Evolutionary conservation across 2,113 vertebrate genomes (phyloP), one percentile per base, ranked within the genome.

Genomic region (Rhineura floridana): DNA sequence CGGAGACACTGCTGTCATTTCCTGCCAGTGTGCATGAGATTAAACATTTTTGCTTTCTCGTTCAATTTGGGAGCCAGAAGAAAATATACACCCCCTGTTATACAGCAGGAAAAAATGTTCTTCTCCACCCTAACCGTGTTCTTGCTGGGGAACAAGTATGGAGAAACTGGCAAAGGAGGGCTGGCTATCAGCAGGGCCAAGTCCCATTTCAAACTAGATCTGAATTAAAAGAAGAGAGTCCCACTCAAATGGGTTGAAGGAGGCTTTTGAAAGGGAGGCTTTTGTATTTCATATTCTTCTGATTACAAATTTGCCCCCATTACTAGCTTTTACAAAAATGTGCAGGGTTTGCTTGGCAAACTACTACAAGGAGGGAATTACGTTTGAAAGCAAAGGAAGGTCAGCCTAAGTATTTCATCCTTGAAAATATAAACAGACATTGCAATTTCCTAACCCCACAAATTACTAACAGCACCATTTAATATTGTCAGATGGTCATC

Each of bases 401-500:
- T 13, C 36, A 85, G 33, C 13, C 69, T 33, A 50, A 65, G 23
- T 36, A 79, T 90, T 94, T 93, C 70, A 91, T 91, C 87, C 0
- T 86, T 91, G 81, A 86, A 94, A 85, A 79, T 76, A 88, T 44
- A 93, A 94, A 94, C 92, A 95, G 93, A 93, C 63, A 88, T 79
- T 84, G 85, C 88, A 36, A 42, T 88, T 94, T 91, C 90, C 91
- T 93, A 95, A 92, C 89, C 89, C 85, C 90, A 82, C 52, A 3
- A 88, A 88, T 95, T 96, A 96, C 93, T 95, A 96, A 96, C 91
- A 95, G 93, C 84, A 95, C 92, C 80, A 0, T 97, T 97, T 97
- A 97, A 97, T 97, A 96, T 90, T 96, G 91, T 94, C 92, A 72
- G 96, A 95, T 94, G 65, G 83, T 94, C 92, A 93, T 90, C 91